Conservation (phyloP, 2,888 invertebrate genomes). For the Xanthia icteritia region DNA sequence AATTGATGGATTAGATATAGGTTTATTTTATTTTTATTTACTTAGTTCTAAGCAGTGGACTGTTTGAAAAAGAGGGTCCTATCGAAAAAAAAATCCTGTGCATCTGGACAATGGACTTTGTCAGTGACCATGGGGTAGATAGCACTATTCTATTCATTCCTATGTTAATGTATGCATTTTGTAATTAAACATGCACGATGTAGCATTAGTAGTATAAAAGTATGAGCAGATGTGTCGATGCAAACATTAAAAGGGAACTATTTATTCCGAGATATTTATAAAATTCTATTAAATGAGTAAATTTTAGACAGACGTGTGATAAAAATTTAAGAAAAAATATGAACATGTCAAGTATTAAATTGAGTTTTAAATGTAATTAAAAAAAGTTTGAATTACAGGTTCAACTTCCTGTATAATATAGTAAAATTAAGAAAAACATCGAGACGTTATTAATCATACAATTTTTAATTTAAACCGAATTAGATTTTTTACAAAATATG, state of each 20-base stretch:
- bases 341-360: neutral
- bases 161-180: slow-evolving; percentile 53
- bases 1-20: neutral
- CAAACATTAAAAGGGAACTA: slow-evolving; percentile 27
- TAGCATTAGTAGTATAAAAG: slow-evolving; percentile 26
- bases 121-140: slow-evolving; percentile 52
- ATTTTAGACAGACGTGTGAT: neutral
- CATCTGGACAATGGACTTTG: slow-evolving; percentile 55
- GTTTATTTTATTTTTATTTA: slow-evolving; percentile 13
- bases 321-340: neutral
- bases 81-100: slow-evolving; percentile 35
- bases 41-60: neutral
- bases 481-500: slow-evolving; percentile 17
- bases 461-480: slow-evolving; percentile 9
- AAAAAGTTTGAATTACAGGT: neutral
- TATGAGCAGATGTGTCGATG: slow-evolving; percentile 67
- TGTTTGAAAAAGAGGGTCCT: slow-evolving; percentile 30
- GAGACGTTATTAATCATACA: slow-evolving; percentile 4
- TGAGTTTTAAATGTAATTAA: neutral
- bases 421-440: neutral
- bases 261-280: slow-evolving; percentile 15
- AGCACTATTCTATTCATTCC: slow-evolving; percentile 28
- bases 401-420: neutral
- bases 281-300: neutral
- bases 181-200: slow-evolving; percentile 56